Base-by-base conservation (phyloP, 2,113 vertebrate genomes). In the Plestiodon gilberti region DNA sequence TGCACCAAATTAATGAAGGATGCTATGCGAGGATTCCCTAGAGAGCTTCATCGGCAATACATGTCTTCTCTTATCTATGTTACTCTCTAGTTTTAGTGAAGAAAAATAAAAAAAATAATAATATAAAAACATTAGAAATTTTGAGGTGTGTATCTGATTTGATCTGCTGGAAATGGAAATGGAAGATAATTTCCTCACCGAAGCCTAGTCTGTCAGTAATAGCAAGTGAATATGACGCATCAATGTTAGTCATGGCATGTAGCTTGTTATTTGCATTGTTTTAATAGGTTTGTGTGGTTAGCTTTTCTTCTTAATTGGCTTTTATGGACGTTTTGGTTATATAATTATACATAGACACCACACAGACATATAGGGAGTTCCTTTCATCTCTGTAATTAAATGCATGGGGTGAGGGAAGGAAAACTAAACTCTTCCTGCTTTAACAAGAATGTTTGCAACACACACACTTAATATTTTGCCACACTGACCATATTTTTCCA, bases 281-380 rank as follows among this genome's bases (percentile, higher is more conserved):
- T 48, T 84, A 75, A 69, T 81, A 55, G 30, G 7, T 74, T 73
- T 77, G 33, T 0, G 1, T 35, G 17, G 57, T 61, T 67, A 25
- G 40, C 28, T 10, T 91, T 91, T n/a, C 40, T 52, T 77, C 55
- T 15, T 38, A 23, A 1, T 0, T 38, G 74, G 64, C 35, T 85
- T 83, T 20, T 61, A 78, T 61, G 48, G 40, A 77, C 79, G 67
- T 35, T 86, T 48, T 20, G 35, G 73, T 88, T 78, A 87, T 88
- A 59, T 62, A 30, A 81, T 48, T 3, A 0, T 70, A 77, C 52
- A 76, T 85, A 76, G 65, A 89, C 70, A 25, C 89, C 30, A 0
- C n/a, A 73, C 3, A 59, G 55, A 43, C 13, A 35, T 0, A 1
- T 59, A 85, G 28, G 9, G 64, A 0, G 0, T 43, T 87, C 35